Base-by-base conservation (phyloP, 2,888 invertebrate genomes). In the Zygogramma bicolorata region DNA sequence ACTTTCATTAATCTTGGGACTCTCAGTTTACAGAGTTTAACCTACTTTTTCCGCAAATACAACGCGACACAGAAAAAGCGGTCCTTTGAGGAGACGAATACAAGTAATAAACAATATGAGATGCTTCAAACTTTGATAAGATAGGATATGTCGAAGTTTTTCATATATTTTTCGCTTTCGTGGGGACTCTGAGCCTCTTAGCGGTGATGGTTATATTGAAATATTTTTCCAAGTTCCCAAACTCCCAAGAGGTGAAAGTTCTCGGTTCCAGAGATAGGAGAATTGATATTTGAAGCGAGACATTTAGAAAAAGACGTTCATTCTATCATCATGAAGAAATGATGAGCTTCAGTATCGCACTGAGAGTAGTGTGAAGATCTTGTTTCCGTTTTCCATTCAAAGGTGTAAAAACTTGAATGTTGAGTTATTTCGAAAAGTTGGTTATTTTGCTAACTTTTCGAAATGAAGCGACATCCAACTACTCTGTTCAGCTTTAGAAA, bases 121-220 rank as follows among this genome's bases (percentile, higher is more conserved):
- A 53, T n/a, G 27, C 53, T n/a, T 25, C 25, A 53, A 53, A 53
- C 53, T 53, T 53, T 27, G 53, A 53, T n/a, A n/a, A 22, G 53
- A 53, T 53, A 22, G 15, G 27, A 53, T 25, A 53, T 53, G n/a
- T 27, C 25, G 25, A 46, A 46, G 46, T 46, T 46, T 8, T 15
- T 4, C 20, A 10, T 10, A 10, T 3, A 7, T 22, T 22, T 53
- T 6, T 5, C 5, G 53, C 25, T 27, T 27, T 15, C n/a, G 13
- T 22, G 27, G 25, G 3, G 13, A 13, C 27, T n/a, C 15, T 53
- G n/a, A 53, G 22, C 53, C 53, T 27, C 27, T 25, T n/a, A 53
- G 27, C 13, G 22, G 1, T 15, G 4, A 27, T 7, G 6, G n/a
- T 6, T 3, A 53, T 27, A 53, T 22, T 27, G 53, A 53, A 53